These are phyloP conservation scores for Sander lucioperca DNA, from an alignment of 2,113 vertebrate genomes.

Conservation along the genomic window DNA sequence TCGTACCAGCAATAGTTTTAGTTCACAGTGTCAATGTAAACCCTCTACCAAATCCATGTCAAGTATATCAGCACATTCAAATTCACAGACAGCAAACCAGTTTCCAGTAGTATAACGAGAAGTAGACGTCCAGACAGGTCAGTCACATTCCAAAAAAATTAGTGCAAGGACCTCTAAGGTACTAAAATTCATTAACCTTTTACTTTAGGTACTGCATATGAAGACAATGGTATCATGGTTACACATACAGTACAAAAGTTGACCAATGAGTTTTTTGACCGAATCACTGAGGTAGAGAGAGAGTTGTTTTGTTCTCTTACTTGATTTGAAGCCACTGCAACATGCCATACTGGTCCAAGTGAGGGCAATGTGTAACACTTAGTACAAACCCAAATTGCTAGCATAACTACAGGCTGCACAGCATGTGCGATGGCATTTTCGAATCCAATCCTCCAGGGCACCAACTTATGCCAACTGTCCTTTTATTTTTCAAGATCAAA, in stretches of 20 bases:
- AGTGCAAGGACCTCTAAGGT: constrained; percentile 50
- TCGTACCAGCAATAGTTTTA: constrained; percentile 79
- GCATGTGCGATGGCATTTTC: constrained; percentile 4
- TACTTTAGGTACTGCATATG: not conserved
- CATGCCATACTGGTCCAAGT: not conserved
- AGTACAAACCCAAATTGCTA: constrained; percentile 13
- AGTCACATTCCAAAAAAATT: constrained; percentile 4
- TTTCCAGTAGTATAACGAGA: constrained; percentile 35
- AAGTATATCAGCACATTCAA: constrained; percentile 77
- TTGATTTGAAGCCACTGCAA: constrained; percentile 19
- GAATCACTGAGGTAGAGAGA: constrained; percentile 76
- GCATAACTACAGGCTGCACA: not conserved
- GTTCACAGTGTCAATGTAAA: constrained; percentile 82
- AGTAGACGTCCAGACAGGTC: constrained; percentile 39
- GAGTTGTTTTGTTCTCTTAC: constrained; percentile 40
- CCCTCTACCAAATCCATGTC: constrained; percentile 68
- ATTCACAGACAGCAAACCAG: constrained; percentile 45
- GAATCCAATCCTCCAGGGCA: not conserved
- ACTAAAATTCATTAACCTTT: constrained; percentile 6
- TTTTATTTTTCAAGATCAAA: not conserved
- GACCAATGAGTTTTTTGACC: constrained; percentile 8
- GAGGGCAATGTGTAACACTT: constrained; percentile 11
- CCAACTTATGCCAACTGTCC: not conserved
- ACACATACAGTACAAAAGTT: constrained; percentile 6
- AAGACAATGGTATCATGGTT: not conserved